Evolutionary conservation across 2,888 invertebrate species (phyloP).

Genomic region (Lycia hirtaria): DNA sequence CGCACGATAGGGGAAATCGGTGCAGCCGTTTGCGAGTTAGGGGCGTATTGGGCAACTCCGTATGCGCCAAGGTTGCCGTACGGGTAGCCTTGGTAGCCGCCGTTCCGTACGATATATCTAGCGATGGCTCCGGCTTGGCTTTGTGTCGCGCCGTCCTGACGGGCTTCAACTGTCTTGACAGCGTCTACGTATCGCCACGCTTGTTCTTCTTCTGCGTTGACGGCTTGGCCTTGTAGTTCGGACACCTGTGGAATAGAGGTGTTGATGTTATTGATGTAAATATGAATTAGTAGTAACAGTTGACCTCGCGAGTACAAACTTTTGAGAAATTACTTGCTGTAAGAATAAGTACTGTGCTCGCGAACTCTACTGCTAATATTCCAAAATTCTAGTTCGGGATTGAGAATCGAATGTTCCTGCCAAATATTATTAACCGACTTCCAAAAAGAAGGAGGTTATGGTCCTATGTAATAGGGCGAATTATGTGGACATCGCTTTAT

Average conservation of each 20-base stretch:
- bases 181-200: conserved; percentile 79
- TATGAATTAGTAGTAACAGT: no score
- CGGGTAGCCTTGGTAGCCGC: no score
- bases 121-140: conserved; percentile 74
- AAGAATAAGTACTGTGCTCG: no score
- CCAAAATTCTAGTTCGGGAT: no score
- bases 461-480: no score
- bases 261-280: neutral
- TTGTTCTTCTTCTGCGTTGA: conserved; percentile 77
- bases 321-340: no score
- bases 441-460: no score
- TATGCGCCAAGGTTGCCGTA: conserved; percentile 6
- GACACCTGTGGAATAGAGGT: conserved; percentile 49
- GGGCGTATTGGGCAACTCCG: conserved; percentile 41
- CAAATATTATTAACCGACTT: no score
- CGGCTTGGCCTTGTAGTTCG: conserved; percentile 73
- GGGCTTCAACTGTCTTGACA: conserved; percentile 73
- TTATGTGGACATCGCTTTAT: no score
- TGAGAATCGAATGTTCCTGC: no score
- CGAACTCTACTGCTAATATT: no score
- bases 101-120: conserved; percentile 63
- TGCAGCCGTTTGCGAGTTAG: conserved; percentile 33
- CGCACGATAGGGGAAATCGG: neutral
- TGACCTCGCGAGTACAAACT: no score
- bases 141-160: conserved; percentile 76